Evolutionary conservation across 2,797 vertebrate genomes (phyloP), one percentile per base, ranked within the genome.

Genomic region (Pempheris klunzingeri): DNA sequence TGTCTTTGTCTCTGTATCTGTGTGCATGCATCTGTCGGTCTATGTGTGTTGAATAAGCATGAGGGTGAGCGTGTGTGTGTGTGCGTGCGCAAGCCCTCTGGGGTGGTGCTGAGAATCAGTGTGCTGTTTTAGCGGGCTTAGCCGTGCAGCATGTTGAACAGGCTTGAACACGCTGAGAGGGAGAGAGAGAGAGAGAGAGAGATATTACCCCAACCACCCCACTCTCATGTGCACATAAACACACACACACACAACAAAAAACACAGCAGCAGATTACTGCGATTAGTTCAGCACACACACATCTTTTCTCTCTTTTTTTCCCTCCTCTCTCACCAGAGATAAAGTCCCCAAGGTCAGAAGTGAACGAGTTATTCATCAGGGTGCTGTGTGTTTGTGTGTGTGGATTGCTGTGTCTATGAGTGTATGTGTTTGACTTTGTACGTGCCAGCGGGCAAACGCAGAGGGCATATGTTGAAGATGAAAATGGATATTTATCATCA

Each of bases 401-500:
- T 59, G 52, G 34, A 20, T 67, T 62, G 66, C 49, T 24, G 70
- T 61, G 44, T 70, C 71, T 82, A 15, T 58, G 71, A 50, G 52
- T 59, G 61, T 43, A 44, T 70, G 77, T 71, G 81, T 86, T 57
- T 80, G 85, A 88, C 84, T 89, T 87, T 85, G 83, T 78, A 80
- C 43, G 65, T 85, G 86, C 88, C 88, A 86, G 80, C 74, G 71
- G 90, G 88, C 77, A 78, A 83, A 85, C 24, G 71, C 85, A 84
- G 90, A 93, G 87, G 92, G 85, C 88, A 90, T 90, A 91, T 92
- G 91, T 88, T 94, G 87, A 88, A 89, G 89, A 92, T 91, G 89
- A 88, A 94, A 94, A 94, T 91, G 85, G 91, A 90, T 93, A 92
- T 94, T 94, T 91, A 93, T 94, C 91, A 92, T 91, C 78, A 39